These are phyloP conservation scores for Limosa lapponica DNA, from an alignment of 2,797 vertebrate species.

Conservation along the genomic window DNA sequence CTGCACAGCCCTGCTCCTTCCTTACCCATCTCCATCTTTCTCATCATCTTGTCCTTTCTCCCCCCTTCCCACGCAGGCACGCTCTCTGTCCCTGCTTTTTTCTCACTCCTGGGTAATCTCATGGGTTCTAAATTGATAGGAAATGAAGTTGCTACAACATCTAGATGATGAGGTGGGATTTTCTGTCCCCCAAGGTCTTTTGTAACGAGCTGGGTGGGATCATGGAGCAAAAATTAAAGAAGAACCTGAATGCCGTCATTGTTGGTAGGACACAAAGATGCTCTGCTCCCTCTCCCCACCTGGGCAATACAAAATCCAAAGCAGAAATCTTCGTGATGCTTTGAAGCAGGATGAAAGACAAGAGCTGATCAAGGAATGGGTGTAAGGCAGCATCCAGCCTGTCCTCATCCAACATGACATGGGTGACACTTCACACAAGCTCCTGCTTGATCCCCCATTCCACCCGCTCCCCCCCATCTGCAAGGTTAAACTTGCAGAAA, in stretches of 20 bases:
- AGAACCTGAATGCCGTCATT: background rate
- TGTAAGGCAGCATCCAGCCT: background rate
- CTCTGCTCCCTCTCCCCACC: background rate
- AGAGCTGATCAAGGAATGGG: background rate
- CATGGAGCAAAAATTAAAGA: background rate
- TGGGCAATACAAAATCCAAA: background rate
- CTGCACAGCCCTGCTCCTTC: background rate
- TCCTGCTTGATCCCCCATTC: background rate
- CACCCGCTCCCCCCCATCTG: background rate
- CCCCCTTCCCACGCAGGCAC: background rate
- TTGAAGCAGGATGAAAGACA: background rate
- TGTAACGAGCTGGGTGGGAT: background rate
- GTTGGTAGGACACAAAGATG: background rate
- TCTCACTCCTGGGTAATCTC: background rate
- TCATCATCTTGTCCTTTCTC: background rate
- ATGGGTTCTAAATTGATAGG: background rate
- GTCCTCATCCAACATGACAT: background rate
- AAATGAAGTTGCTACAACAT: background rate
- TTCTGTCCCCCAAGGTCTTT: background rate
- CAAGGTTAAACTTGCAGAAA: conserved; percentile 17
- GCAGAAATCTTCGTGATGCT: background rate
- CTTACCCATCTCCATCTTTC: background rate
- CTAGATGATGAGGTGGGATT: background rate
- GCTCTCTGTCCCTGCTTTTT: background rate
- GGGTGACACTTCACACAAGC: background rate